Evolutionary conservation across 35 echinoderm and acorn worm species (phyloP).

Genomic region (Patiria miniata): DNA sequence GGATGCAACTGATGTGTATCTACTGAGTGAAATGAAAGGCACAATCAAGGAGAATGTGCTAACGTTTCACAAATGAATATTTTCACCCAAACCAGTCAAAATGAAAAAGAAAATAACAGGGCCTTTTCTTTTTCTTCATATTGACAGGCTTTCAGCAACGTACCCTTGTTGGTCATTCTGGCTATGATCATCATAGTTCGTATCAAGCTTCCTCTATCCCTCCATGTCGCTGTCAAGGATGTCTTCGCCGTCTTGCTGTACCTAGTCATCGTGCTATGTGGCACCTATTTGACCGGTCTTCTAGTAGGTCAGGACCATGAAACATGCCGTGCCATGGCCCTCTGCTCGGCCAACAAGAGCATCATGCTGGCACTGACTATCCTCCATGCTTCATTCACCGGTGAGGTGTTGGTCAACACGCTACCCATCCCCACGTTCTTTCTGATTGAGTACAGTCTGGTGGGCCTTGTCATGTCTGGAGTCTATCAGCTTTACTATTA

Average conservation of each 20-base stretch:
- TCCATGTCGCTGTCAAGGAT: background rate
- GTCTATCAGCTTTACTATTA: too few relatives aligned
- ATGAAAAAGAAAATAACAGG: background rate
- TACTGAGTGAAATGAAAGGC: too few relatives aligned
- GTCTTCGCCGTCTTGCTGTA: background rate
- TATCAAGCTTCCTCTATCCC: background rate
- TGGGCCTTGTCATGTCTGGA: too few relatives aligned
- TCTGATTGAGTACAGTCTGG: background rate
- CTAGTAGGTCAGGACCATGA: background rate
- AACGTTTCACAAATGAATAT: background rate
- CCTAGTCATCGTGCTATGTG: background rate
- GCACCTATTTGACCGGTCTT: background rate
- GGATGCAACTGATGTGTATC: too few relatives aligned
- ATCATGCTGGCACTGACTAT: background rate
- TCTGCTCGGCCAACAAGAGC: constrained; percentile 22
- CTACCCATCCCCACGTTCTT: background rate
- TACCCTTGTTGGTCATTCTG: background rate
- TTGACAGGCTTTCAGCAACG: background rate
- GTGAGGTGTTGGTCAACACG: background rate
- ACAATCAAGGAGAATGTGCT: too few relatives aligned
- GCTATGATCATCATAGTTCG: background rate
- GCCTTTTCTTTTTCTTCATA: background rate
- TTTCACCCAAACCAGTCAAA: background rate
- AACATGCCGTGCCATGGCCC: background rate
- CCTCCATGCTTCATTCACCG: background rate